Evolutionary conservation across 1,140 invertebrate species (phyloP), one percentile per base, ranked within the genome.

Genomic region (Bombus waltoni): DNA sequence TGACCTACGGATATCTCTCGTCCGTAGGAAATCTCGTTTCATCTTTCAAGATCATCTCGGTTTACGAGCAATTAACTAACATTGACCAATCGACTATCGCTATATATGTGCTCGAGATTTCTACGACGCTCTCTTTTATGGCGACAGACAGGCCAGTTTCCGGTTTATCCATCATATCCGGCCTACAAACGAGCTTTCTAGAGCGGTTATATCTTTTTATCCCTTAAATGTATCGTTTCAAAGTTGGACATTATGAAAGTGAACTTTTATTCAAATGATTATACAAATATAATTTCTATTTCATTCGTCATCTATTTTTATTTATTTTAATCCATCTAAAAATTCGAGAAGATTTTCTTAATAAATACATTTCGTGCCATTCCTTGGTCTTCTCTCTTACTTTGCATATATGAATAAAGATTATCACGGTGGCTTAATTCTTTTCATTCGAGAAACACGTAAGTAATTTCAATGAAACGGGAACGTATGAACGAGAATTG

Each of bases 31-130:
- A 88, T 83, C 70, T 87, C 53, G 18, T 28, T 32, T 35, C 47
- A 35, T 62, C 32, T 80, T 62, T 77, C 72, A 79, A 47, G 59
- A 85, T 87, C 44, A 85, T 85, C 53, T 59, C 32, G 38, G 53
- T 80, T 85, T 81, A 88, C 28, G 53, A 87, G 59, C 74, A 74
- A 87, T 87, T 88, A 83, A 40, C 68, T 28, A 57, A 68, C 72
- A n/a, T 79, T 38, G 25, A 80, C 10, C 70, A 18, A 66, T 81
- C 65, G 32, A 80, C 70, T 65, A 40, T 18, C 65, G 9, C n/a
- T 15, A 6, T 66, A 22, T 28, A 35, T 35, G 8, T 38, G 62
- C 13, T 22, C 22, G 11, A 72, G 42, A 82, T 70, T 71, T n/a
- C 71, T 72, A 68, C 44, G 44, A 35, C 5, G 38, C 25, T 5